A percentile compares a stretch with the other conserved stretches of the same genome.
phyloP scores from a whole-genome alignment of 1,140 invertebrate species.

The Drosophila kikkawai region DNA sequence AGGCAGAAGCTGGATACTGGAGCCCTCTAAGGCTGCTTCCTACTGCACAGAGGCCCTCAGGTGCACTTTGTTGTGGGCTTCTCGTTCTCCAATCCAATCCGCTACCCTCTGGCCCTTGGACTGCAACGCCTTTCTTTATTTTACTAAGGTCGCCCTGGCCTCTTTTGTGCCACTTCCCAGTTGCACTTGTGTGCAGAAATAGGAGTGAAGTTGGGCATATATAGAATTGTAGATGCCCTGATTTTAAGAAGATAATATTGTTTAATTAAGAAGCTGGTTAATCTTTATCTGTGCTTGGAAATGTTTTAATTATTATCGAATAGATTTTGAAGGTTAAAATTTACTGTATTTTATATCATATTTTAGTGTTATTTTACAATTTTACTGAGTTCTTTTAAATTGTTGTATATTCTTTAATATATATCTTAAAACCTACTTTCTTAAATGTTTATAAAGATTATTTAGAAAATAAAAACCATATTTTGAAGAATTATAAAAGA shows the following conservation, averaged over 20 bases:
- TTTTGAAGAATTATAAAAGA: too few species aligned
- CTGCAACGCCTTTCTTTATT: slow-evolving; percentile 30
- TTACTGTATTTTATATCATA: too few species aligned
- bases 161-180: slow-evolving; percentile 40
- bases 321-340: too few species aligned
- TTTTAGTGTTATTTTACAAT: too few species aligned
- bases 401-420: not conserved
- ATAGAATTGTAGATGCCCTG: not conserved
- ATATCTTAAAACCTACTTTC: not conserved
- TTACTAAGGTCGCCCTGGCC: slow-evolving; percentile 26
- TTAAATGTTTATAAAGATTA: too few species aligned
- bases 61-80: slow-evolving; percentile 30
- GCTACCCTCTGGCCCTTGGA: not conserved
- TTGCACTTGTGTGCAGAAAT: slow-evolving; percentile 37
- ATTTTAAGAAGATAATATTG: too few species aligned
- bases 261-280: not conserved
- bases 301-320: not conserved
- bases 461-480: too few species aligned
- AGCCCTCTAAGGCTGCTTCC: slow-evolving; percentile 13
- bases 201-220: not conserved
- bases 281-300: not conserved
- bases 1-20: slow-evolving; percentile 13
- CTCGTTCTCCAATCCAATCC: not conserved
- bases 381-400: not conserved
- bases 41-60: slow-evolving; percentile 38